These are phyloP conservation scores for Ctenomys sociabilis DNA, from an alignment of 2,113 vertebrate genomes.

Conservation along the genomic window DNA sequence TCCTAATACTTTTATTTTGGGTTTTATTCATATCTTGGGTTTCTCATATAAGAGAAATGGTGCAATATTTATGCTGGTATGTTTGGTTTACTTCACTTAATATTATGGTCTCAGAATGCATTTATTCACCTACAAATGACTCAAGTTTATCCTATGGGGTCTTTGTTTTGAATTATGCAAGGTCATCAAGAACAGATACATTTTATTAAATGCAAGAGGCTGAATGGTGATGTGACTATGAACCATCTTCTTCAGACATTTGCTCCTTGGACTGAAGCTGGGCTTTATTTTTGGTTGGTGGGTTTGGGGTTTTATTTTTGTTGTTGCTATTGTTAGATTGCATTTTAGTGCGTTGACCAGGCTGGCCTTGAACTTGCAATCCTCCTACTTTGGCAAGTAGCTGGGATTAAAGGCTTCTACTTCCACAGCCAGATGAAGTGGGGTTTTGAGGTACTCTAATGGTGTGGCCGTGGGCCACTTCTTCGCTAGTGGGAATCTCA, in stretches of 20 bases:
- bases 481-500: neutral
- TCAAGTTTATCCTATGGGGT: neutral
- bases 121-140: neutral
- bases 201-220: neutral
- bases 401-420: neutral
- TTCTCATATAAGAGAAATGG: neutral
- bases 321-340: neutral
- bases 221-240: neutral
- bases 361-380: neutral
- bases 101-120: neutral
- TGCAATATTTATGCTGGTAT: neutral
- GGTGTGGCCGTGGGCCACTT: neutral
- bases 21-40: neutral
- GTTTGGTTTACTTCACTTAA: neutral
- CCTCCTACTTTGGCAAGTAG: neutral
- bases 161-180: constrained; percentile 26
- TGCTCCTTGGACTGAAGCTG: neutral
- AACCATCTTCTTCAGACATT: neutral
- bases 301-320: neutral
- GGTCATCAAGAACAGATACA: neutral
- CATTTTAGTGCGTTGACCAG: neutral
- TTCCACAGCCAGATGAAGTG: neutral
- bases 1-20: neutral
- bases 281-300: neutral
- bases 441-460: neutral